phyloP scores from a whole-genome alignment of 2,797 vertebrate species.

The Otolemur crassicaudatus region DNA sequence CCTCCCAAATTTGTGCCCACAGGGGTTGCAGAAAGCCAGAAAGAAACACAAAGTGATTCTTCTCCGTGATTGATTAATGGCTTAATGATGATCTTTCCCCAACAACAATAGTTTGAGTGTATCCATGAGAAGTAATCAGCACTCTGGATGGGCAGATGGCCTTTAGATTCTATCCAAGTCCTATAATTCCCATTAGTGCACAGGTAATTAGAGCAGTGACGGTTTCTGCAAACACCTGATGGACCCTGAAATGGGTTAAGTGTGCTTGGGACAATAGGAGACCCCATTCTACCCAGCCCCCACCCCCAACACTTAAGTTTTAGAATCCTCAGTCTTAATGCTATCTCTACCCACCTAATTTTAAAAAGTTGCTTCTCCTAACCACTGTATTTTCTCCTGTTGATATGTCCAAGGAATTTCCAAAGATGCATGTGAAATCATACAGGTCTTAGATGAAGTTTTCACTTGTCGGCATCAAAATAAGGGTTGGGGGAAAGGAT shows the following conservation, averaged over 20 bases:
- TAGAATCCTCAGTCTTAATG: not conserved
- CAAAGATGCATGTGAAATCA: not conserved
- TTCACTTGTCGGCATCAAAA: not conserved
- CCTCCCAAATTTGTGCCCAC: not conserved
- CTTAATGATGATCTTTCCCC: not conserved
- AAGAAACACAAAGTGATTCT: constrained; percentile 2
- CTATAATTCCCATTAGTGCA: not conserved
- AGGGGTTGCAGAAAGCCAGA: not conserved
- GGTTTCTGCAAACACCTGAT: not conserved
- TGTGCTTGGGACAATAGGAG: not conserved
- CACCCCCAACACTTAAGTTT: not conserved
- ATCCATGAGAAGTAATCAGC: not conserved
- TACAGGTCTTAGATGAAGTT: not conserved
- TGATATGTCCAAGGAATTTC: not conserved
- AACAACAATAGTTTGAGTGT: not conserved
- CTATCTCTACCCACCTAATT: not conserved
- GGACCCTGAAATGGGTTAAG: not conserved
- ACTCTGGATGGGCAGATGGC: not conserved
- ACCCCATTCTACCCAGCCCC: not conserved
- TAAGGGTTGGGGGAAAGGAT: not conserved
- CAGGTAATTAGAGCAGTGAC: not conserved
- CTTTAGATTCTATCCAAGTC: not conserved
- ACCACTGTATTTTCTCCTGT: not conserved
- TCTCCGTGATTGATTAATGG: not conserved
- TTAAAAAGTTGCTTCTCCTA: not conserved